Conservation (phyloP, 2,113 vertebrate species). For the Arvicanthis niloticus region DNA sequence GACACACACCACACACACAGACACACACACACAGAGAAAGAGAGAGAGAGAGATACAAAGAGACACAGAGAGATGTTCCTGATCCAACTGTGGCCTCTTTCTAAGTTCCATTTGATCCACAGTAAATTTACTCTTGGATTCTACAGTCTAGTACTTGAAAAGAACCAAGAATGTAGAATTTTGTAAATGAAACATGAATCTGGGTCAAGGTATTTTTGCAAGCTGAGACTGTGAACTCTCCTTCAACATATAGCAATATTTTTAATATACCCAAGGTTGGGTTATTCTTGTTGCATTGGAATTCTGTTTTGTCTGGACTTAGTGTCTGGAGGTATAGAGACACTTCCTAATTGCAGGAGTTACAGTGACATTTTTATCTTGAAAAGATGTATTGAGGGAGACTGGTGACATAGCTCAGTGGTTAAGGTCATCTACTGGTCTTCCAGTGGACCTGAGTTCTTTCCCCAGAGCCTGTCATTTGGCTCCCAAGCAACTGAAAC, state of each 20-base stretch:
- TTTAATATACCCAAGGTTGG: neutral
- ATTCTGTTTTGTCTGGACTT: neutral
- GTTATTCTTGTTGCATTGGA: neutral
- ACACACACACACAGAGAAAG: too few relatives aligned
- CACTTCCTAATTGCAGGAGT: neutral
- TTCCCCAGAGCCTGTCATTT: neutral
- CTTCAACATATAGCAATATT: neutral
- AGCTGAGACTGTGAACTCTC: neutral
- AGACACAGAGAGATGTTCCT: neutral
- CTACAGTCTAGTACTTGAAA: neutral
- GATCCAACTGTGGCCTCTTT: neutral
- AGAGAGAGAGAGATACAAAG: too few relatives aligned
- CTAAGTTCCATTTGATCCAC: neutral
- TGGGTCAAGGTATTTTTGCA: slow-evolving; percentile 7
- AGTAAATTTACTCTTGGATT: neutral
- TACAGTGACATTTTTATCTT: neutral
- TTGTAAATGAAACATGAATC: neutral
- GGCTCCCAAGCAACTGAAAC: neutral
- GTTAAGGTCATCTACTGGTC: neutral
- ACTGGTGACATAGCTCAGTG: neutral
- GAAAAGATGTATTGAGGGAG: neutral
- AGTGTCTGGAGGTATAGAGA: neutral
- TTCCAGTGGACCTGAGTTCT: neutral
- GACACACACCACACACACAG: too few relatives aligned
- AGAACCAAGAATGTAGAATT: neutral